Base-by-base conservation (phyloP, 2,888 invertebrate species). In the Drosophila infuscata region DNA sequence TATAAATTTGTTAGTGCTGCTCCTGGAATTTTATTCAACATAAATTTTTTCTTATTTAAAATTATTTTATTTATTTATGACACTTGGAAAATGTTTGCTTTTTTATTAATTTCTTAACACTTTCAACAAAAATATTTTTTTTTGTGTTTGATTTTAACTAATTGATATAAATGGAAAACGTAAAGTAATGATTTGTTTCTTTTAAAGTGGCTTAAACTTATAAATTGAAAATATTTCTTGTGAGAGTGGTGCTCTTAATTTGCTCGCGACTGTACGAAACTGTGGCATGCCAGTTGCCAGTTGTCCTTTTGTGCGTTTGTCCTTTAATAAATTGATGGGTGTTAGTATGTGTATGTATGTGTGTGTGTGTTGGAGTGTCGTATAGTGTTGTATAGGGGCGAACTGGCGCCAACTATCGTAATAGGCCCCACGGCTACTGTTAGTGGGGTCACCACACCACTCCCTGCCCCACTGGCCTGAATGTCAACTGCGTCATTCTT, bases 401-500 rank as follows among this genome's bases (percentile, higher is more conserved):
- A 68, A 60, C 74, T 82, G 90, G 84, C 89, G 90, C 89, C 89
- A 88, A 78, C 71, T 63, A 74, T 74, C 68, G 90, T 88, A 84
- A 84, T 85, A 79, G 83, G 81, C 83, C 80, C 70, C 79, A 57
- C 49, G 75, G 75, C 60, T 56, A 58, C 73, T 66, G 53, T 85
- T 68, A 69, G 71, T 86, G 81, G 88, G 81, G 88, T 75, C 83
- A 81, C 73, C 78, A 65, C 54, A 69, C 66, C 74, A 64, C 54
- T 65, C 65, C 74, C 62, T 51, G 38, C 32, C 11, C 63, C 57
- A 46, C 36, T 57, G 32, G 35, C 53, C 72, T 72, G 75, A 89
- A 78, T 82, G 82, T 82, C 88, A 84, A 89, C 83, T 84, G 85
- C 90, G 90, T 85, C 85, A 85, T 80, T 77, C 81, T 83, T 46